Conservation (phyloP, 2,113 vertebrate genomes). For the Galeopterus variegatus region DNA sequence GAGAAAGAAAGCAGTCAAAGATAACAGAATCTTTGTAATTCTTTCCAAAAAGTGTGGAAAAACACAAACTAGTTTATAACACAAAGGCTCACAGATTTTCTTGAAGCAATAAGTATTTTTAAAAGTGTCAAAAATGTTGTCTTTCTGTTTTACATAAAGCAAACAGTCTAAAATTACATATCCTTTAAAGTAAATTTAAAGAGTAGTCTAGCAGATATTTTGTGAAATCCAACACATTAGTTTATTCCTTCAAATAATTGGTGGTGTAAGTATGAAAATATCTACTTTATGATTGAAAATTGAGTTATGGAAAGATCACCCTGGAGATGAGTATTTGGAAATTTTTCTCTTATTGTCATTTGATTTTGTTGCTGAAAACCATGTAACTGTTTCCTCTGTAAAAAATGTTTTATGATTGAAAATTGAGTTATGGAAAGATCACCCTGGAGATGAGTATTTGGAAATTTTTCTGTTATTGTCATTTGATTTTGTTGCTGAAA, state of each 20-base stretch:
- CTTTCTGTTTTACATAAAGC: not conserved
- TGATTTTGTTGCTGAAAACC: constrained; percentile 36
- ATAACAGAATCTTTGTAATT: not conserved
- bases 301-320: not conserved
- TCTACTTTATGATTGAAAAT: not conserved
- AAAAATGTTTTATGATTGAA: not conserved
- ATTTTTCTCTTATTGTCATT: not conserved
- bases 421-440: not conserved
- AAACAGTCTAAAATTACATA: not conserved
- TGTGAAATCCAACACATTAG: not conserved
- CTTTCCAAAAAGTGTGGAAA: not conserved
- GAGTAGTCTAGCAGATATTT: not conserved
- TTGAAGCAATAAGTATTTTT: not conserved
- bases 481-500: constrained; percentile 36
- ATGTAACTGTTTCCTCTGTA: not conserved
- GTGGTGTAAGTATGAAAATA: not conserved
- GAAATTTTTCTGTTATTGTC: not conserved
- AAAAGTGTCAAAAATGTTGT: not conserved
- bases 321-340: not conserved
- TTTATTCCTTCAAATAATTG: not conserved
- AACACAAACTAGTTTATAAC: not conserved
- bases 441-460: not conserved
- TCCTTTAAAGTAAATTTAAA: not conserved
- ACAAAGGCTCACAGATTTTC: not conserved
- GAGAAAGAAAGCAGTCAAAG: not conserved